phyloP scores from a whole-genome alignment of 2,797 vertebrate species.

The Mallotus villosus region DNA sequence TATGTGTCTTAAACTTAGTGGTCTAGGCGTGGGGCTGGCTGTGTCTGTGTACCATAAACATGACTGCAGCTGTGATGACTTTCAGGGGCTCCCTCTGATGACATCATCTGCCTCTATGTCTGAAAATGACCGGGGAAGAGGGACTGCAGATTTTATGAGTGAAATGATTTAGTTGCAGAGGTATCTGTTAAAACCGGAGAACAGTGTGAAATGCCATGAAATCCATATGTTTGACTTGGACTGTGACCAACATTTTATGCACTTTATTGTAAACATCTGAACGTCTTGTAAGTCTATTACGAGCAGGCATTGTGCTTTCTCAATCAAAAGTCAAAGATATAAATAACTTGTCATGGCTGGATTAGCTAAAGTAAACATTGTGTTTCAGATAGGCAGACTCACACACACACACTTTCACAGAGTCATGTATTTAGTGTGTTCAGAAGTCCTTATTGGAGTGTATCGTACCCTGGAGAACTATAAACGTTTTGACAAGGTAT shows the following conservation, averaged over 20 bases:
- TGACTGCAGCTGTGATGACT: constrained; percentile 19
- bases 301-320: constrained; percentile 9
- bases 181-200: constrained; percentile 39
- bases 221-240: constrained; percentile 31
- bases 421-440: background rate
- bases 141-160: constrained; percentile 24
- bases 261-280: constrained; percentile 5
- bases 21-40: constrained; percentile 6
- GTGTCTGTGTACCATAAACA: constrained; percentile 28
- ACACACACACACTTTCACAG: background rate
- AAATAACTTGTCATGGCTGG: constrained; percentile 39
- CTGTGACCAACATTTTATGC: constrained; percentile 3
- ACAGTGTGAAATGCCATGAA: constrained; percentile 36
- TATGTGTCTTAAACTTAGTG: constrained; percentile 19
- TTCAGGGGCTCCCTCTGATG: constrained; percentile 30
- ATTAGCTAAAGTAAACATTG: constrained; percentile 22
- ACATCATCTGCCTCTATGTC: constrained; percentile 52
- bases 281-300: background rate
- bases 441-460: background rate
- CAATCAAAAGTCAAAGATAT: constrained; percentile 7
- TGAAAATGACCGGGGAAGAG: constrained; percentile 2
- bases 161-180: constrained; percentile 35
- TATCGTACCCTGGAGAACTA: background rate
- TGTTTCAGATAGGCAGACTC: constrained; percentile 12
- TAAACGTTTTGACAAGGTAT: constrained; percentile 22